Evolutionary conservation across 2,113 vertebrate genomes (phyloP), one percentile per base, ranked within the genome.

Genomic region (Cyanoderma ruficeps): DNA sequence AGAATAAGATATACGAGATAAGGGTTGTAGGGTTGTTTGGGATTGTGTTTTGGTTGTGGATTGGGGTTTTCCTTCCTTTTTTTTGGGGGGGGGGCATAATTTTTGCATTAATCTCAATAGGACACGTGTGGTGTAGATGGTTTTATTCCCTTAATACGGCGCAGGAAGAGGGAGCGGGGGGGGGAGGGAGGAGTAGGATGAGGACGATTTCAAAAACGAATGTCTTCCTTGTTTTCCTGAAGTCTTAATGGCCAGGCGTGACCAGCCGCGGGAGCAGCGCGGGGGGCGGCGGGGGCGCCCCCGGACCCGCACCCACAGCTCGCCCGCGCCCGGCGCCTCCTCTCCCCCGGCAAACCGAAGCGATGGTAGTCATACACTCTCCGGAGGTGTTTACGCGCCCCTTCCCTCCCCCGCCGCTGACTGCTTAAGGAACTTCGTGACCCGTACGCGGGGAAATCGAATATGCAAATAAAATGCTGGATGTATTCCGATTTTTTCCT

Each of bases 71-170:
- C 31, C 21, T 25, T 4, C 2, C 13, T 41, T 17, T 31, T 33
- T 25, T 11, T 8, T 24, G n/a, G n/a, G n/a, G n/a, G n/a, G n/a
- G n/a, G n/a, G n/a, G n/a, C 98, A 98, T 99, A 97, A 98, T 99
- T 98, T 98, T 98, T 98, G 98, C 98, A 99, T 99, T 99, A 98
- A 99, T 99, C 98, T 98, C 98, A 98, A 98, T 98, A 97, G 98
- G 98, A 98, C 98, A 98, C 98, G 97, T 97, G 98, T 97, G 98
- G 98, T 96, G 98, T 92, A 96, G 98, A 98, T 98, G 98, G 98
- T 98, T 99, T 98, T 98, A 98, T 98, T 98, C 98, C 96, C 97
- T 95, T 98, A 98, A 99, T 98, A 98, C 98, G 96, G 97, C 97
- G 97, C 98, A 97, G 90, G 97, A 98, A 98, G 81, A 33, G 30